Conservation (phyloP, 2,113 vertebrate species). For the Equus quagga region DNA sequence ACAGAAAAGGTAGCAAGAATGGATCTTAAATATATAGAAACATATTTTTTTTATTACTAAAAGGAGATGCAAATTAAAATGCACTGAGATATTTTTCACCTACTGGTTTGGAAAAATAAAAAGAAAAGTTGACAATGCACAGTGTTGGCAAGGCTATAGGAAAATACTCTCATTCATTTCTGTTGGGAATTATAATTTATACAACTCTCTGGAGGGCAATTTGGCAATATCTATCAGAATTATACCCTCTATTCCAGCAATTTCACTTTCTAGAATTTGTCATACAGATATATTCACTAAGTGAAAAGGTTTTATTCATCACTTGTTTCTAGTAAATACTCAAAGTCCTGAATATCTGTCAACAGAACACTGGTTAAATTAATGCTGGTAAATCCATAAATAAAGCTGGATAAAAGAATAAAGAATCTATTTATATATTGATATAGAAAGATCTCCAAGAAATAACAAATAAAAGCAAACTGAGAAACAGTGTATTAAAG, state of each 20-base stretch:
- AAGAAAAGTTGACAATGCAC: not conserved
- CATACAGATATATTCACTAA: not conserved
- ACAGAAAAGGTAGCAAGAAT: not conserved
- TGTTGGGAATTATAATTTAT: not conserved
- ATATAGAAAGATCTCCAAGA: not conserved
- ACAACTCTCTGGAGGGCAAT: not conserved
- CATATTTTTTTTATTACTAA: not conserved
- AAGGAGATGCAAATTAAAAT: not conserved
- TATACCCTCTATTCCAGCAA: not conserved
- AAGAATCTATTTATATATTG: not conserved
- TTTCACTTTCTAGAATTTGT: conserved; percentile 21
- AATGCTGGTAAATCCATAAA: not conserved
- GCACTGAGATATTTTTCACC: not conserved
- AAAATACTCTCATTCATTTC: not conserved
- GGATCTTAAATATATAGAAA: not conserved
- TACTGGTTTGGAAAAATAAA: not conserved
- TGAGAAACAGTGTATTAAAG: conserved; percentile 1
- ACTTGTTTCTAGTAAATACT: not conserved
- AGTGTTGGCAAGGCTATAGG: not conserved
- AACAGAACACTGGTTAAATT: not conserved
- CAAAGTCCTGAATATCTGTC: not conserved
- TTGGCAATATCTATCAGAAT: not conserved
- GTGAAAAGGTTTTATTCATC: not conserved
- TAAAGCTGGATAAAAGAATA: not conserved
- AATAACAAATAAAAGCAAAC: not conserved